Base-by-base conservation (phyloP, 2,797 vertebrate species). In the Lepilemur ruficaudatus region DNA sequence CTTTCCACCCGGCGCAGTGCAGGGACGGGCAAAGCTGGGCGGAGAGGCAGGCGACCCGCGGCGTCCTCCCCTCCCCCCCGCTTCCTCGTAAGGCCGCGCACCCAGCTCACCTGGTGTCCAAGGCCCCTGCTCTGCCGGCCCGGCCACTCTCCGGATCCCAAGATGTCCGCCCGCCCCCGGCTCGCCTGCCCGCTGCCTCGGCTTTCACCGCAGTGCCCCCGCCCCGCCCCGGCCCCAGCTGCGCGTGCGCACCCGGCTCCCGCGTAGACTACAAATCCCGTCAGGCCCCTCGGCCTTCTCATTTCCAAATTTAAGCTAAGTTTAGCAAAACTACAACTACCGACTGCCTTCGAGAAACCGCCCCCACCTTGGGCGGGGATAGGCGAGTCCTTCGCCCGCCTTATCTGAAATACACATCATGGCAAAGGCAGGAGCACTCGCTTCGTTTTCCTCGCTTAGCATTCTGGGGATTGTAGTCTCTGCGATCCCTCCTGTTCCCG, bases 151-250 rank as follows among this genome's bases (percentile, higher is more conserved):
- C 83, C 9, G 5, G 93, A 94, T 87, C 98, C 96, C 98, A 98
- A 99, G 98, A 98, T 98, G 98, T 98, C 98, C 97, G 97, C 98
- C 73, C 20, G 91, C 93, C 72, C 97, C 97, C 96, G 65, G 89
- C 86, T 96, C 85, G 55, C 92, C 94, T 0, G 96, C 95, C 72
- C 96, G 82, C 89, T 79, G 97, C 98, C 97, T 98, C 96, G 92
- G 97, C 98, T 98, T 98, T 97, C 98, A 98, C 98, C 93, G 98
- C 98, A 98, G 98, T 98, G 95, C 91, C 81, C 43, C 95, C n/a
- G 80, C 96, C 79, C 97, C 98, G 95, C 94, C 93, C 96, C 6
- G 1, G 43, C 7, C 46, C 70, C 85, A 41, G 86, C 2, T 7
- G 80, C 98, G 98, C 98, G 69, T 98, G 98, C 97, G 98, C 3